Percentiles rank a stretch among this genome's conserved stretches.
Evolutionary conservation across 2,113 vertebrate species (phyloP).

Genomic region (Lophochroa leadbeateri): DNA sequence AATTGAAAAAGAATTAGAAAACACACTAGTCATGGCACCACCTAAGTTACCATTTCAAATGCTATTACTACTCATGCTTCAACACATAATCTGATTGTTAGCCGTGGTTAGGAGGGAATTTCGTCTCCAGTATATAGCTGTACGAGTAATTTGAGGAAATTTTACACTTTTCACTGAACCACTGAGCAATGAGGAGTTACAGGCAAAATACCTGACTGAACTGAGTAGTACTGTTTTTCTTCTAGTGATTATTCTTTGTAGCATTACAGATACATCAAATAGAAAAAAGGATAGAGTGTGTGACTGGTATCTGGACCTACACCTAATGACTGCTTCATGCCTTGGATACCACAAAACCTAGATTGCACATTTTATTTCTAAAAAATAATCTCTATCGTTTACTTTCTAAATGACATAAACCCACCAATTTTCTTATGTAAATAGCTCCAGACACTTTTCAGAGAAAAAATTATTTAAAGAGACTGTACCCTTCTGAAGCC

Average conservation of each 20-base stretch:
- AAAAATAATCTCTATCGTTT: neutral
- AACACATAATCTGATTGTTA: neutral
- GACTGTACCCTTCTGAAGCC: neutral
- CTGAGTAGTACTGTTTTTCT: neutral
- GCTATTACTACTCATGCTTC: neutral
- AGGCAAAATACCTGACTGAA: neutral
- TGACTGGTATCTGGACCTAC: neutral
- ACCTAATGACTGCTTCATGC: neutral
- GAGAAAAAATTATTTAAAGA: neutral
- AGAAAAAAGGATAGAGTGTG: neutral
- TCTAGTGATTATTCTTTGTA: neutral
- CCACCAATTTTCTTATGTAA: neutral
- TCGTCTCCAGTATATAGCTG: neutral
- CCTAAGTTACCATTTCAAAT: neutral
- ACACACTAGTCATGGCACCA: neutral
- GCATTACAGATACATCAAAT: neutral
- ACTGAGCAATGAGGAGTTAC: neutral
- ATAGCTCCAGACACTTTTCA: neutral
- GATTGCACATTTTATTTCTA: neutral
- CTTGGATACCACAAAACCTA: neutral
- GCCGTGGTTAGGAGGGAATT: neutral
- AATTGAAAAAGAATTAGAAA: neutral
- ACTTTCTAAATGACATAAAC: neutral
- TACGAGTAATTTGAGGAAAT: neutral
- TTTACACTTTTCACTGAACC: neutral